phyloP scores from a whole-genome alignment of 2,888 invertebrate genomes.

The Stenodera caucasica region DNA sequence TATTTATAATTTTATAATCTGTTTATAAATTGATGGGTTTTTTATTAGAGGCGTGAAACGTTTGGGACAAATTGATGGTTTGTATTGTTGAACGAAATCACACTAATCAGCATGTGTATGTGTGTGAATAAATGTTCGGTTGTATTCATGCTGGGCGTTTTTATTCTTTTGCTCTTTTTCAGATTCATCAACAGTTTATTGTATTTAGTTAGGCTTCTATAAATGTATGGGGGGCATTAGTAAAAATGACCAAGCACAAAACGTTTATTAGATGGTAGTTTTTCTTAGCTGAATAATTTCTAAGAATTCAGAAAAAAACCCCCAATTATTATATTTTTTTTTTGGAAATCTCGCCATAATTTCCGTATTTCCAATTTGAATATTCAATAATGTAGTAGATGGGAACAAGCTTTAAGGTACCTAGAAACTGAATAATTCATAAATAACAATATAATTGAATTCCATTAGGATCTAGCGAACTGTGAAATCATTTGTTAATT shows the following conservation, averaged over 20 bases:
- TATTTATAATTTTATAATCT: background rate
- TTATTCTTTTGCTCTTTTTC: slow-evolving; percentile 2
- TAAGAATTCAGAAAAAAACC: background rate
- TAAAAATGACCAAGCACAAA: slow-evolving; percentile 8
- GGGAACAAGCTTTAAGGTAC: too few relatives aligned
- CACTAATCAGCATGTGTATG: background rate
- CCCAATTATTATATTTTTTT: too few relatives aligned
- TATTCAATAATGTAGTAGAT: too few relatives aligned
- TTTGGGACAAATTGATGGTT: slow-evolving; percentile 8
- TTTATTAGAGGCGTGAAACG: background rate
- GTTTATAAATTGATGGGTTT: background rate
- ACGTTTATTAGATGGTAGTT: background rate
- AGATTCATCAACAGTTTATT: slow-evolving; percentile 1
- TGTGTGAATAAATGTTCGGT: background rate
- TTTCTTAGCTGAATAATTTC: background rate
- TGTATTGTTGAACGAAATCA: slow-evolving; percentile 1
- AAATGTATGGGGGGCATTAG: background rate
- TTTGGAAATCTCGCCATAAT: too few relatives aligned
- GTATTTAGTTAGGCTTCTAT: background rate
- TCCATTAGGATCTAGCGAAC: too few relatives aligned
- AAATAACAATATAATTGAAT: too few relatives aligned
- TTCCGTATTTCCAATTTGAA: too few relatives aligned
- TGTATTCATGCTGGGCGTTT: slow-evolving; percentile 5
- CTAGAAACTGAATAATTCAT: too few relatives aligned
- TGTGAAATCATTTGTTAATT: too few relatives aligned